Evolutionary conservation across 2,888 invertebrate genomes (phyloP), one percentile per base, ranked within the genome.

Genomic region (Zaprionus lineosus): DNA sequence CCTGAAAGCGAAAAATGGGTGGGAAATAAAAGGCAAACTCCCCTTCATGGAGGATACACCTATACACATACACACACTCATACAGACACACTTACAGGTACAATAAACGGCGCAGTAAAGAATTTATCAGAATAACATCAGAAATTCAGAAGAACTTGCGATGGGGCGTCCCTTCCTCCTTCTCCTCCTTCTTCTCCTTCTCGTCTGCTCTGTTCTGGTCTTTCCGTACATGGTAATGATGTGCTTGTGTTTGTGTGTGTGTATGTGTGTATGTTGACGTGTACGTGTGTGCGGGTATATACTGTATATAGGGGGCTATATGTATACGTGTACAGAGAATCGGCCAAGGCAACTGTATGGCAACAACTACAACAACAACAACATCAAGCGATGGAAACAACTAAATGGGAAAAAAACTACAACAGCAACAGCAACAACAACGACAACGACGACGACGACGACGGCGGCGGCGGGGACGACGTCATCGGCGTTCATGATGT

Each of bases 111-210:
- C 2, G 56, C 44, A 52, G 47, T 33, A 14, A 26, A 56, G 68
- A 87, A 84, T 85, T 88, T 87, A 87, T 88, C 88, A 87, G 84
- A 87, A 75, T 74, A 87, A 85, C 86, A 86, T 87, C 87, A 86
- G 82, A 75, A 87, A 84, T 84, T 85, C 86, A 86, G 85, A 87
- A 69, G 79, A 87, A 84, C 72, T 64, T 66, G 58, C 61, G 55
- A 29, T 65, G 71, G 21, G 36, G 50, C 26, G 24, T 8, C 44
- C 14, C 7, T 11, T 6, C 11, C 12, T 19, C 39, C 37, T 14
- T 21, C 4, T 15, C 5, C 37, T 9, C 24, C n/a, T n/a, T n/a
- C n/a, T n/a, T n/a, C n/a, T n/a, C n/a, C n/a, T n/a, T n/a, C n/a
- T n/a, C n/a, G n/a, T n/a, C n/a, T 9, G 9, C 3, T 16, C 16